Conservation (phyloP, 2,797 vertebrate species). For the Sebastes trivittatus region DNA sequence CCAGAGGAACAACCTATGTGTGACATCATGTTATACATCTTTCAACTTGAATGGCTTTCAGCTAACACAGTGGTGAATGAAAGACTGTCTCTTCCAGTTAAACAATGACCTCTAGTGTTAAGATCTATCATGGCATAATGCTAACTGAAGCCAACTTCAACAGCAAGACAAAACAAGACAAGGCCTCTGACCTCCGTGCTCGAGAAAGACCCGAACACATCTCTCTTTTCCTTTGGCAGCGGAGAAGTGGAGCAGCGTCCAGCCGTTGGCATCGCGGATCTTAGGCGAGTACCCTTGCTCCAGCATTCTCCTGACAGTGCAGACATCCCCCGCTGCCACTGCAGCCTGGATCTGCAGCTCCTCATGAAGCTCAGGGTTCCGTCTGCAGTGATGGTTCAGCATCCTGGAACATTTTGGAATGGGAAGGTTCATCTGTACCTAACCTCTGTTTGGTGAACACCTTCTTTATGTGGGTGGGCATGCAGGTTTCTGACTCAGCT, state of each 20-base stretch:
- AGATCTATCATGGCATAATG: background rate
- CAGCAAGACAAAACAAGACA: background rate
- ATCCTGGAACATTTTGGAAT: conserved; percentile 91
- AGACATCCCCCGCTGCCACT: conserved; percentile 95
- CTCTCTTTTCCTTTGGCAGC: conserved; percentile 96
- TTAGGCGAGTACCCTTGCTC: conserved; percentile 98
- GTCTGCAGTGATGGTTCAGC: conserved; percentile 99
- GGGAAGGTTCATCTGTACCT: conserved; percentile 82
- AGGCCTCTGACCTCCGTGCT: conserved; percentile 92
- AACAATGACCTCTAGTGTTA: conserved; percentile 56
- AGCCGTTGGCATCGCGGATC: conserved; percentile 96
- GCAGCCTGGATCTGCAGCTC: conserved; percentile 99
- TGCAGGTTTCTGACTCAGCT: background rate
- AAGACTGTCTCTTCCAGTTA: background rate
- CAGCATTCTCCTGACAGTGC: conserved; percentile 96
- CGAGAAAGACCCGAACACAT: conserved; percentile 96
- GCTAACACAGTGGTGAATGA: background rate
- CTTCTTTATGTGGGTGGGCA: background rate
- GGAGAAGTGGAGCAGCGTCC: conserved; percentile 98
- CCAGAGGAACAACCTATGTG: background rate
- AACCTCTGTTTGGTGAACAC: conserved; percentile 33
- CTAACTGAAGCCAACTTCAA: background rate
- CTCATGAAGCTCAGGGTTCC: conserved; percentile 97
- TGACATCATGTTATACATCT: background rate
- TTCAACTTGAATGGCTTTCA: background rate